These are phyloP conservation scores for Crocuta crocuta DNA, from an alignment of 2,113 vertebrate genomes.

Conservation along the genomic window DNA sequence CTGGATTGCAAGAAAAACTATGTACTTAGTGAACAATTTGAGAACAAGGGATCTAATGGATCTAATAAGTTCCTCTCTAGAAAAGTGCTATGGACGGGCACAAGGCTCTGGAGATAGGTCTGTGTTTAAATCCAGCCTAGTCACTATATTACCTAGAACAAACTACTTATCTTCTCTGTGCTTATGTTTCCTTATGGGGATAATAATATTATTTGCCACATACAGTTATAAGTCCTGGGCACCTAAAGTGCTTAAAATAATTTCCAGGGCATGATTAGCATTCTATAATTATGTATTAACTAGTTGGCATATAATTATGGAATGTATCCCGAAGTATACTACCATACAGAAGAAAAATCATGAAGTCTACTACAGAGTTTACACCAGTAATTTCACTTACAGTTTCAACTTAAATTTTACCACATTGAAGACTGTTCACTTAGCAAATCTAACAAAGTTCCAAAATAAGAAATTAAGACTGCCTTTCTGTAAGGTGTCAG, in stretches of 20 bases:
- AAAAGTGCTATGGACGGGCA: background rate
- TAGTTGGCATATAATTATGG: background rate
- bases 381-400: background rate
- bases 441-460: background rate
- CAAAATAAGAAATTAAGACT: background rate
- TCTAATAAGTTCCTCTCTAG: background rate
- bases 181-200: background rate
- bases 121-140: background rate
- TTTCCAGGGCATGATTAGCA: background rate
- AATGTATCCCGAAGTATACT: background rate
- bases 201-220: background rate
- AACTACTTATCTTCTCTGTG: background rate
- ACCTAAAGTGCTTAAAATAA: background rate
- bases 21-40: background rate
- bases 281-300: background rate
- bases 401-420: background rate
- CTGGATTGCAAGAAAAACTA: background rate
- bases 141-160: background rate
- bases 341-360: background rate
- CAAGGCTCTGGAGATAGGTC: background rate
- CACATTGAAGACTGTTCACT: background rate
- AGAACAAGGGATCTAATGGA: background rate
- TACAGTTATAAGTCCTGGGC: background rate
- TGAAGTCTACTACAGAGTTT: background rate
- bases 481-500: background rate